Evolutionary conservation across 2,888 invertebrate species (phyloP).

Genomic region (Caenorhabditis macrosperma): DNA sequence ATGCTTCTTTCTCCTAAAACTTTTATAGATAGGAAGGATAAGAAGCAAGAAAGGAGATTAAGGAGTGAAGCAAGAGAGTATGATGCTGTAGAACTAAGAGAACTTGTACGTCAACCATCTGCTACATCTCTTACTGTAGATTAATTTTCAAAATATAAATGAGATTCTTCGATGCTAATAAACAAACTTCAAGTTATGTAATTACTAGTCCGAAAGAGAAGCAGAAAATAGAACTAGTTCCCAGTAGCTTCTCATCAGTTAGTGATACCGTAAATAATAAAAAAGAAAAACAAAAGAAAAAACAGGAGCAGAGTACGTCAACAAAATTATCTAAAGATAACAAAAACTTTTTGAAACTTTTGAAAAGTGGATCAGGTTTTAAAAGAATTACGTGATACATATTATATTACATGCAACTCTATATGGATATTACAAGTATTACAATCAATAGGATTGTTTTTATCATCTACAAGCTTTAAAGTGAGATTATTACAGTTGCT

Average conservation of each 20-base stretch:
- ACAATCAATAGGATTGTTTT: too few relatives aligned
- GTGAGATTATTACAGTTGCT: slow-evolving; percentile 5
- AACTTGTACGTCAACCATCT: slow-evolving; percentile 10
- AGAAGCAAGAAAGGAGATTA: slow-evolving; percentile 1
- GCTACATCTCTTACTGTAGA: slow-evolving; percentile 5
- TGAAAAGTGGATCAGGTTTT: slow-evolving; percentile 32
- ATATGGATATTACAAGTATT: slow-evolving; percentile 21
- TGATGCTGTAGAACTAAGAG: slow-evolving; percentile 3
- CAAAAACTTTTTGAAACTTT: slow-evolving; percentile 21
- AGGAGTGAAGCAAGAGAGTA: too few relatives aligned
- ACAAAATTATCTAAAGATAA: slow-evolving; percentile 13
- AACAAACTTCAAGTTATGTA: slow-evolving; percentile 35
- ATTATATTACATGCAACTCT: too few relatives aligned
- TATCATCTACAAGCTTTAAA: slow-evolving; percentile 18
- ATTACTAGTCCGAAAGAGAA: slow-evolving; percentile 48
- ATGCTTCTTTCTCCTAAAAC: slow-evolving; percentile 18
- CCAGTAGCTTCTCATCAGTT: slow-evolving; percentile 10
- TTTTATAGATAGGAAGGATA: slow-evolving; percentile 16
- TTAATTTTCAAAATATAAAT: slow-evolving; percentile 25
- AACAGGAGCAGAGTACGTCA: too few relatives aligned
- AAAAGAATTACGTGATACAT: slow-evolving; percentile 44
- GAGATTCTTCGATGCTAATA: slow-evolving; percentile 34
- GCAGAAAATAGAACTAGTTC: slow-evolving; percentile 45
- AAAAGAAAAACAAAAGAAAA: too few relatives aligned
- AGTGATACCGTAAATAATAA: slow-evolving; percentile 8